Evolutionary conservation across 2,797 vertebrate species (phyloP).

Genomic region (Knipowitschia caucasica): DNA sequence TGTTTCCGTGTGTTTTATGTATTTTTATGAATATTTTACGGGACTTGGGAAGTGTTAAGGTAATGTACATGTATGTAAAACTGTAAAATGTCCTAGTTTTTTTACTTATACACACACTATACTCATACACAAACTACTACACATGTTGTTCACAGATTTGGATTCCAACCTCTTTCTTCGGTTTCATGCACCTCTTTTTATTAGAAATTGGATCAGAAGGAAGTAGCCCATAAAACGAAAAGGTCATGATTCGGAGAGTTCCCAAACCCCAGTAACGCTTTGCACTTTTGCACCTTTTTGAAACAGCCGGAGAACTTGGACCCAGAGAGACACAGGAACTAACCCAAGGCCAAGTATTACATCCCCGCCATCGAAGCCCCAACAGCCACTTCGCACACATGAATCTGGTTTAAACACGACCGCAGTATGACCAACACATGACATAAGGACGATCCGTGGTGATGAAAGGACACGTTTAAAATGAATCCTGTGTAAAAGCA

Average conservation of each 20-base stretch:
- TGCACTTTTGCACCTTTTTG: constrained; percentile 37
- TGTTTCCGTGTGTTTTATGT: too few relatives aligned
- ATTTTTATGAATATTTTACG: too few relatives aligned
- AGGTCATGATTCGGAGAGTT: constrained; percentile 11
- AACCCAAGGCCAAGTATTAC: constrained; percentile 57
- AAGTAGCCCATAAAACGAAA: constrained; percentile 21
- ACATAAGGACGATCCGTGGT: constrained; percentile 43
- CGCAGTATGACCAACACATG: constrained; percentile 29
- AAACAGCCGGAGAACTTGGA: constrained; percentile 23
- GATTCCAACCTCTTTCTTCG: background rate
- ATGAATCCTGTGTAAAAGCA: constrained; percentile 49
- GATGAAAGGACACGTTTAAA: constrained; percentile 35
- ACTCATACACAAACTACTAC: background rate
- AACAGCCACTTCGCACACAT: constrained; percentile 49
- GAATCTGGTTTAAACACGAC: constrained; percentile 57
- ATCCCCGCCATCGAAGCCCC: constrained; percentile 38
- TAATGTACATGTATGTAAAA: too few relatives aligned
- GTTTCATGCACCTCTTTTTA: constrained; percentile 31
- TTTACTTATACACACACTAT: background rate
- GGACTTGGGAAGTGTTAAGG: too few relatives aligned
- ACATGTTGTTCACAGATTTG: background rate
- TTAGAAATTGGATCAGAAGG: constrained; percentile 14
- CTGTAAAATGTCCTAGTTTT: too few relatives aligned
- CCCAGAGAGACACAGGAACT: constrained; percentile 33
- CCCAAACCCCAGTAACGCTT: constrained; percentile 6